A percentile compares a stretch with the other conserved stretches of the same genome.
phyloP scores from a whole-genome alignment of 2,888 invertebrate genomes.

The Lissocephala sabroskyi region DNA sequence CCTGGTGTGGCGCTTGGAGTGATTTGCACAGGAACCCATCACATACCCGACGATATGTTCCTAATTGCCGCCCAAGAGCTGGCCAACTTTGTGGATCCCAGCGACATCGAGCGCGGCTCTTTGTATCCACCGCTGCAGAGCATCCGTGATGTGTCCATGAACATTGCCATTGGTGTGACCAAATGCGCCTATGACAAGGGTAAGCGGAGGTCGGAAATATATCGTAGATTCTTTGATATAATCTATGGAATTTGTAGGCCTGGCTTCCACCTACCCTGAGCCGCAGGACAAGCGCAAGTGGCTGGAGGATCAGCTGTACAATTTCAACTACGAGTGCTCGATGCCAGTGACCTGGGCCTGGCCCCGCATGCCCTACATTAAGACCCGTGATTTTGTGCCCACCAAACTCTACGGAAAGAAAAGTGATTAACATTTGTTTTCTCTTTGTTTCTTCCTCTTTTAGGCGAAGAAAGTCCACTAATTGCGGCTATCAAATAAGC shows the following conservation, averaged over 20 bases:
- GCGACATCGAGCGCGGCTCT: conserved; percentile 87
- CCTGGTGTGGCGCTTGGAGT: conserved; percentile 97
- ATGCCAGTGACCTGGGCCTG: conserved; percentile 82
- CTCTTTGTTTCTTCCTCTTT: conserved; percentile 30
- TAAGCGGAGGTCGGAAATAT: conserved; percentile 65
- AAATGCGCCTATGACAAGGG: conserved; percentile 92
- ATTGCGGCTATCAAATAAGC: conserved; percentile 63
- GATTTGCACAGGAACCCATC: conserved; percentile 91
- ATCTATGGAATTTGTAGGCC: conserved; percentile 73
- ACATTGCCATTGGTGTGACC: conserved; percentile 90
- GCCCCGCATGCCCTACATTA: conserved; percentile 72
- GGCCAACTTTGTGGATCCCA: conserved; percentile 87
- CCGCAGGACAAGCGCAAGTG: conserved; percentile 83
- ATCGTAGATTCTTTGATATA: background rate
- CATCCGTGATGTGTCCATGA: conserved; percentile 90
- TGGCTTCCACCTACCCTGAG: conserved; percentile 89
- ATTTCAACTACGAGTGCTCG: conserved; percentile 83
- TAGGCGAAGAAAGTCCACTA: conserved; percentile 63
- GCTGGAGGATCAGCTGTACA: conserved; percentile 83
- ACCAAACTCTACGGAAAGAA: conserved; percentile 64
- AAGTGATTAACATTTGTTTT: conserved; percentile 54
- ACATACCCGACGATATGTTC: conserved; percentile 95
- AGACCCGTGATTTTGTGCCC: conserved; percentile 69
- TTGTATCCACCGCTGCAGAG: conserved; percentile 91
- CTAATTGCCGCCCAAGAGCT: conserved; percentile 91